phyloP scores from a whole-genome alignment of 1,140 invertebrate species.

The Cydia pomonella region DNA sequence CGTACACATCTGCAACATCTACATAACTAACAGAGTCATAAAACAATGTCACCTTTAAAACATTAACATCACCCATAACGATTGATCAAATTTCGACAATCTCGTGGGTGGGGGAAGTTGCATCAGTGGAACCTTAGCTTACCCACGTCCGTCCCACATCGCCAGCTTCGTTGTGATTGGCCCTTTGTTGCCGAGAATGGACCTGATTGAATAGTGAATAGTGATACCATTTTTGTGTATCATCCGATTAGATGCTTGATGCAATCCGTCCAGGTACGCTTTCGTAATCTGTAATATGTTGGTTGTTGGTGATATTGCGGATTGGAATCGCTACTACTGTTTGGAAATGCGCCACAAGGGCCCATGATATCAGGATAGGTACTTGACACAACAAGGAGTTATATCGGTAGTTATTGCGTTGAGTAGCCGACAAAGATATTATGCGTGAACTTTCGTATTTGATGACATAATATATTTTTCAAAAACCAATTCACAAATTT shows the following conservation, averaged over 20 bases:
- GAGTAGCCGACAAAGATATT: too few species aligned
- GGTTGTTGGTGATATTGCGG: not conserved
- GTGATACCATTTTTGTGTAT: constrained; percentile 30
- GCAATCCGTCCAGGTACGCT: not conserved
- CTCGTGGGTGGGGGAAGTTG: constrained; percentile 63
- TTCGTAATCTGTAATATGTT: not conserved
- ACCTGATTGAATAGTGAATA: constrained; percentile 28
- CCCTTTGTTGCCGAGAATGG: constrained; percentile 39
- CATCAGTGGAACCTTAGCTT: constrained; percentile 51
- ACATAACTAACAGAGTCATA: not conserved
- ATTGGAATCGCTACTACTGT: not conserved
- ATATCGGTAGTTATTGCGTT: too few species aligned
- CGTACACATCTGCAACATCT: too few species aligned
- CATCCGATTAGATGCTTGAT: constrained; percentile 18
- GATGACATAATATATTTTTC: too few species aligned
- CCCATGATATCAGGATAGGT: too few species aligned
- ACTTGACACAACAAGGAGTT: too few species aligned
- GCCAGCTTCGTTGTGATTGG: constrained; percentile 32
- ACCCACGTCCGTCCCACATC: constrained; percentile 46
- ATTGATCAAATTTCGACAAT: constrained; percentile 39
- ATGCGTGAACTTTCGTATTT: too few species aligned
- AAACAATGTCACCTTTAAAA: constrained; percentile 29
- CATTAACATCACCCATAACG: constrained; percentile 33
- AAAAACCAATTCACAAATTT: too few species aligned
- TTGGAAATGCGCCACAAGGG: too few species aligned